Conservation (phyloP, 2,888 invertebrate species). For the Pachycephus smyrnensis region DNA sequence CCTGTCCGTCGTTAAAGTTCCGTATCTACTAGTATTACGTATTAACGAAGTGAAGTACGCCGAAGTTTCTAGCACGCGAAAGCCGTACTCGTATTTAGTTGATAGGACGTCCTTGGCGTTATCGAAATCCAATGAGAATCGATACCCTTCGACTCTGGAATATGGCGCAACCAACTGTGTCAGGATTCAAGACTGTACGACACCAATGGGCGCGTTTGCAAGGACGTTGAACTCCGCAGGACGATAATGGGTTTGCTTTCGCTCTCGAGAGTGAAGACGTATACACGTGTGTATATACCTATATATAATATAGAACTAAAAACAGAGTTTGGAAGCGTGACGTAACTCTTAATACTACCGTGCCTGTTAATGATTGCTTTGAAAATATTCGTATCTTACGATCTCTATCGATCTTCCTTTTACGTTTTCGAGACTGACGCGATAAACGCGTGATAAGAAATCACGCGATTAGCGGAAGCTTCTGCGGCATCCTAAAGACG, state of each 20-base stretch:
- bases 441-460: not conserved
- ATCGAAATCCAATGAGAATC: not conserved
- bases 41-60: not conserved
- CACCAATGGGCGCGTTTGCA: not conserved
- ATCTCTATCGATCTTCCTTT: not conserved
- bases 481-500: not conserved
- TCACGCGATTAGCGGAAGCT: not conserved
- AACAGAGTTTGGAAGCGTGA: not conserved
- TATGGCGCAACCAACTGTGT: not conserved
- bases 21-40: not conserved
- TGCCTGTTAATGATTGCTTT: not conserved
- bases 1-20: not conserved
- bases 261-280: slow-evolving; percentile 1
- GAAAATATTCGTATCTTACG: not conserved
- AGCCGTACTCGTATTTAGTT: not conserved
- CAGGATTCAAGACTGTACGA: not conserved
- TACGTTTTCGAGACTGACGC: not conserved
- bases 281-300: not conserved
- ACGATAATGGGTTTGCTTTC: slow-evolving; percentile 6
- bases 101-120: not conserved
- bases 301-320: not conserved
- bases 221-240: not conserved
- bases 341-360: not conserved
- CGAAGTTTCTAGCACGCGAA: not conserved
- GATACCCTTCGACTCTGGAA: not conserved